Conservation (phyloP, 2,797 vertebrate species). For the Mormyrus proboscirostris region DNA sequence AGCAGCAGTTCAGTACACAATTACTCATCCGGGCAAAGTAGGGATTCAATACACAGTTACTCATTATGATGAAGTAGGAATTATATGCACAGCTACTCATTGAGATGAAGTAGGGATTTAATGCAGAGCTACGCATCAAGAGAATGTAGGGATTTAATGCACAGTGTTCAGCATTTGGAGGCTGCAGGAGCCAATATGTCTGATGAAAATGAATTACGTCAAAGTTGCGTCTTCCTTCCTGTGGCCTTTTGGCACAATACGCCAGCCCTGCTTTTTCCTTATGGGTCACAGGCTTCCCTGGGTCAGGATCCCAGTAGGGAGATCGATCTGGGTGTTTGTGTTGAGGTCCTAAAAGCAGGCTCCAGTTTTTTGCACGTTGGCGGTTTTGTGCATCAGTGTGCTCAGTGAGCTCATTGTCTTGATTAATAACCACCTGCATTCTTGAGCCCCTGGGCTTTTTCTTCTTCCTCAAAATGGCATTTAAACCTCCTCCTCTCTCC, state of each 20-base stretch:
- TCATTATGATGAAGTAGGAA: neutral
- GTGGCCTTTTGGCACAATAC: neutral
- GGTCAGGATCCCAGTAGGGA: neutral
- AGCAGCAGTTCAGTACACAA: neutral
- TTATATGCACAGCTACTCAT: neutral
- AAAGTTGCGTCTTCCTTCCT: neutral
- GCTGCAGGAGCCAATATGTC: neutral
- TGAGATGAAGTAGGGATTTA: neutral
- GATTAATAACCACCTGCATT: constrained; percentile 29
- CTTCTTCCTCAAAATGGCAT: neutral
- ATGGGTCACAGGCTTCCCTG: neutral
- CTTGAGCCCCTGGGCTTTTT: neutral
- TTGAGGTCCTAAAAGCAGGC: neutral
- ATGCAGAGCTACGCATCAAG: neutral
- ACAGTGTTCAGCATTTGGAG: neutral
- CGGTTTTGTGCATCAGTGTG: constrained; percentile 49
- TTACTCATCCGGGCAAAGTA: neutral
- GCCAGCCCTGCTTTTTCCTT: neutral
- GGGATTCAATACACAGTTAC: neutral
- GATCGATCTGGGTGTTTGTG: neutral
- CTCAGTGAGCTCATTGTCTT: constrained; percentile 43
- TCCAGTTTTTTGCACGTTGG: constrained; percentile 57
- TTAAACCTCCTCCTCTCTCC: constrained; percentile 33
- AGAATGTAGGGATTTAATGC: neutral
- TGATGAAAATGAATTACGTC: neutral